Percentiles rank a stretch among this genome's conserved stretches.
Conservation (phyloP, 2,113 vertebrate genomes). For the Pionites leucogaster region DNA sequence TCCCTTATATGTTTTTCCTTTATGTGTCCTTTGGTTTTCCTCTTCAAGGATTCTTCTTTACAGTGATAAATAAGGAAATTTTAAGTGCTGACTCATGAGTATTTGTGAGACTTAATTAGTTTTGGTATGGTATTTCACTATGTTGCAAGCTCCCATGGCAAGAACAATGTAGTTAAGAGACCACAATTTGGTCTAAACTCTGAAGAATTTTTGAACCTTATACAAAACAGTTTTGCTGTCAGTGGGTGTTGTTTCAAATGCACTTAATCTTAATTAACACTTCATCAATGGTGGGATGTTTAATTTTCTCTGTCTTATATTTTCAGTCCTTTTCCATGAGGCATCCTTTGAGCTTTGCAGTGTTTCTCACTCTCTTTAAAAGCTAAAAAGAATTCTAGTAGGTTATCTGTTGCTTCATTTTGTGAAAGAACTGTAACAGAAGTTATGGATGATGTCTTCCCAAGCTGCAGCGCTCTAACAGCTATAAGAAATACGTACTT, state of each 20-base stretch:
- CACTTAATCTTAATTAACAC: neutral
- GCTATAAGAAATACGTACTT: neutral
- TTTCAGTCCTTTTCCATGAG: neutral
- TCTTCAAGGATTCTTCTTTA: neutral
- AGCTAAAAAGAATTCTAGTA: neutral
- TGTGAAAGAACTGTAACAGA: neutral
- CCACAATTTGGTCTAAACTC: neutral
- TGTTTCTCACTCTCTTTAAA: conserved; percentile 1
- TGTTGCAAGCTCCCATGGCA: neutral
- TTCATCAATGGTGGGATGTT: neutral
- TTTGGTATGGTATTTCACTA: neutral
- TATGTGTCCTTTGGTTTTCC: neutral
- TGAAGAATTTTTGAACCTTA: neutral
- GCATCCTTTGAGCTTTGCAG: neutral
- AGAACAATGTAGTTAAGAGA: neutral
- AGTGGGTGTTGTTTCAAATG: neutral
- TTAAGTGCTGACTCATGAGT: neutral
- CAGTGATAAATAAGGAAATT: neutral
- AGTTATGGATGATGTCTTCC: neutral
- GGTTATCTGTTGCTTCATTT: neutral
- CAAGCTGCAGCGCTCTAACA: neutral
- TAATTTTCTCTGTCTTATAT: neutral
- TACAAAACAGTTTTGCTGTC: neutral
- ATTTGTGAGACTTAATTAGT: neutral
- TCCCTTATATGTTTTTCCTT: neutral